Conservation (phyloP, 2,113 vertebrate species). For the Mionectes macconnelli region DNA sequence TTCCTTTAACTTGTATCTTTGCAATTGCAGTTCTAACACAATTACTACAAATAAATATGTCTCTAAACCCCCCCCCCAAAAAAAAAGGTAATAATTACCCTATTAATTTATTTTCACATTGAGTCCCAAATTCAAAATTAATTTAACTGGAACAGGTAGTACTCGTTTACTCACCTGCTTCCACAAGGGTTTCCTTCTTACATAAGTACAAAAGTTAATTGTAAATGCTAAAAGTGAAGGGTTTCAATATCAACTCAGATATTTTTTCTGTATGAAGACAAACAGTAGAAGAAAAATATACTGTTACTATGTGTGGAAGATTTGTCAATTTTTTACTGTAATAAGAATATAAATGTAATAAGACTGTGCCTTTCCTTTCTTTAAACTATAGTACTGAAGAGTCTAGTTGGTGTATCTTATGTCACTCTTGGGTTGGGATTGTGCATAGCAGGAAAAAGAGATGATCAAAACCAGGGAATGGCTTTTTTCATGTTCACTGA, state of each 20-base stretch:
- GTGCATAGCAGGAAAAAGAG: neutral
- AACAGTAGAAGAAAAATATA: neutral
- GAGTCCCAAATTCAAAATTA: conserved; percentile 1
- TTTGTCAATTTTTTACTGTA: neutral
- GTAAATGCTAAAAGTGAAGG: neutral
- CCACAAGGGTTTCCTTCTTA: neutral
- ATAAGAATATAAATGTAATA: neutral
- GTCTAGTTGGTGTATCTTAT: neutral
- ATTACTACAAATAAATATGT: conserved; percentile 1
- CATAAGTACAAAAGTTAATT: neutral
- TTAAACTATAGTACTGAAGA: neutral
- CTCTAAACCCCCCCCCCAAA: neutral
- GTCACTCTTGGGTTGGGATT: neutral
- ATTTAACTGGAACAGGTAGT: neutral
- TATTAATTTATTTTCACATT: conserved; percentile 9
- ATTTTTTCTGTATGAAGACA: neutral
- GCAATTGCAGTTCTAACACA: neutral
- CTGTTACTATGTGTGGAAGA: neutral
- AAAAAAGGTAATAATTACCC: neutral
- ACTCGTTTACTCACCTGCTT: neutral
- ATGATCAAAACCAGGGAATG: neutral
- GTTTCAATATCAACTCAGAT: neutral
- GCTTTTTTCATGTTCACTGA: neutral
- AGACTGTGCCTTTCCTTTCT: neutral
- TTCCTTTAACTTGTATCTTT: neutral